These are phyloP conservation scores for Dendrolimus pini DNA, from an alignment of 2,888 invertebrate genomes.

Conservation along the genomic window DNA sequence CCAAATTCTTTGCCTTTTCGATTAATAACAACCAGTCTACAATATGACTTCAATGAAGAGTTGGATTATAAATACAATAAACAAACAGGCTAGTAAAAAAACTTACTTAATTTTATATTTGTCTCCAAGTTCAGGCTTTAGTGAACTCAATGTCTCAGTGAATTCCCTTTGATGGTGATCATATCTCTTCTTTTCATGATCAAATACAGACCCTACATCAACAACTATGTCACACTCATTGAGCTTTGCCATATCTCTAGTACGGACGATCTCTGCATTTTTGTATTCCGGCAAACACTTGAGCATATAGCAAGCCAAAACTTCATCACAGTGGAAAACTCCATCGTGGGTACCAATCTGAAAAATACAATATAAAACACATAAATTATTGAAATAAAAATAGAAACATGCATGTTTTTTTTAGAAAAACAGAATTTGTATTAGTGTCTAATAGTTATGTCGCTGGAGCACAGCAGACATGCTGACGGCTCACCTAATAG, in stretches of 20 bases:
- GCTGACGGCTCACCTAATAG: no score
- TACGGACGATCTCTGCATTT: constrained; percentile 87
- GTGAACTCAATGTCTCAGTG: constrained; percentile 78
- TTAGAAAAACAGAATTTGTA: no score
- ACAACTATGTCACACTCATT: constrained; percentile 94
- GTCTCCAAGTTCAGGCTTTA: constrained; percentile 78
- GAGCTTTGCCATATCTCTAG: constrained; percentile 78
- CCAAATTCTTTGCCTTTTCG: no score
- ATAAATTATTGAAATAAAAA: constrained; percentile 2
- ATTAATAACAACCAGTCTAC: no score
- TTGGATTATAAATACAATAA: no score
- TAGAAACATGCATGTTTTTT: no score
- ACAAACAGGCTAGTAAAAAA: no score
- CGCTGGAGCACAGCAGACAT: no score
- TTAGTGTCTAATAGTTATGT: no score
- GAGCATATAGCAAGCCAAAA: constrained; percentile 95
- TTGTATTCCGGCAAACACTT: constrained; percentile 87
- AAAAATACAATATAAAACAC: constrained; percentile 7
- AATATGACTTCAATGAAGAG: no score
- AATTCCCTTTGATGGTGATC: constrained; percentile 97
- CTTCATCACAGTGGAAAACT: constrained; percentile 95
- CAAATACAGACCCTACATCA: constrained; percentile 93
- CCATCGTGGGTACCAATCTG: constrained; percentile 88
- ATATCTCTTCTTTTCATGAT: constrained; percentile 85
- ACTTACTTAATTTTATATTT: constrained; percentile 77